Percentiles rank a stretch among this genome's conserved stretches.
phyloP scores from a whole-genome alignment of 2,113 vertebrate species.

The Pholis gunnellus region DNA sequence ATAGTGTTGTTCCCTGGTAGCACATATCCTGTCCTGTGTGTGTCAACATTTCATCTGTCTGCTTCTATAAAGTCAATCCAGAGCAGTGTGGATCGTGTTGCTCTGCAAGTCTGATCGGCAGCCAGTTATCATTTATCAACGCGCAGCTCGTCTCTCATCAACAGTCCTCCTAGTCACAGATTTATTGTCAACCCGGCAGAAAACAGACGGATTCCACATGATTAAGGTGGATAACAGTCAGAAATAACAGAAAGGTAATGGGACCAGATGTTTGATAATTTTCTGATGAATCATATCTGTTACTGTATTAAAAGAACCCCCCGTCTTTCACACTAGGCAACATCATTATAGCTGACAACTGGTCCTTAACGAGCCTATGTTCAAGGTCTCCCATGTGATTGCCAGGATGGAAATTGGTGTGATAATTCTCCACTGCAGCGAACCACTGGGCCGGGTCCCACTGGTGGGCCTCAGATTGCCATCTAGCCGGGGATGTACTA shows the following conservation, averaged over 20 bases:
- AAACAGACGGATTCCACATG: conserved; percentile 21
- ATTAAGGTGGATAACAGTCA: not conserved
- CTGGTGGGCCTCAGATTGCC: too few relatives aligned
- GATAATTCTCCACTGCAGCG: not conserved
- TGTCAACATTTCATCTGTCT: conserved; percentile 28
- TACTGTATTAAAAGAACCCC: not conserved
- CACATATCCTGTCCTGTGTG: conserved; percentile 2
- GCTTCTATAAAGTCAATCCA: conserved; percentile 2
- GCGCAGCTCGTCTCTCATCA: conserved; percentile 3
- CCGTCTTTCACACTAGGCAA: not conserved
- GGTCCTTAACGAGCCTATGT: not conserved
- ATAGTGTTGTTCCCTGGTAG: not conserved
- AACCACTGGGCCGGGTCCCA: too few relatives aligned
- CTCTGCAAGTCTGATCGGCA: conserved; percentile 31
- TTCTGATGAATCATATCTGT: not conserved
- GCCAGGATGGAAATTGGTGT: conserved; percentile 1
- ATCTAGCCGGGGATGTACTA: too few relatives aligned
- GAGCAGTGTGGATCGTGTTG: not conserved
- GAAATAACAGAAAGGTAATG: not conserved
- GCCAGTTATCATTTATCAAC: conserved; percentile 31
- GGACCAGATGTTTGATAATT: not conserved
- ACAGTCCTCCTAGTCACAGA: conserved; percentile 7
- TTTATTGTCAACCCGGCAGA: conserved; percentile 12
- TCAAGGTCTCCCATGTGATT: not conserved
- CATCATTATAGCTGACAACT: not conserved